Evolutionary conservation across 2,888 invertebrate genomes (phyloP).

Genomic region (Caenorhabditis wallacei): DNA sequence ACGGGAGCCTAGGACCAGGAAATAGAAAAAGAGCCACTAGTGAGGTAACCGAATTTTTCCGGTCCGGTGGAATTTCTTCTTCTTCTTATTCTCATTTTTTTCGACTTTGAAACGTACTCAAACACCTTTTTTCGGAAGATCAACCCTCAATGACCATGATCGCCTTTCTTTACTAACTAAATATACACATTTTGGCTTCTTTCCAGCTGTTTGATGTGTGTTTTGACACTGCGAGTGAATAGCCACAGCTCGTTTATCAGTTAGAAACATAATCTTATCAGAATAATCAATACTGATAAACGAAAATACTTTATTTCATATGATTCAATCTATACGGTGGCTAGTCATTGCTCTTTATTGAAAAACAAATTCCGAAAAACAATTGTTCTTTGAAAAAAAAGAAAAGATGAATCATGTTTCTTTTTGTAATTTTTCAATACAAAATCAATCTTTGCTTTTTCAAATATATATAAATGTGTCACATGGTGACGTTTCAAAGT

Average conservation of each 20-base stretch:
- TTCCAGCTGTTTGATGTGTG: constrained; percentile 5
- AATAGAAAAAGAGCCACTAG: neutral
- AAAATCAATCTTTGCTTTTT: constrained; percentile 8
- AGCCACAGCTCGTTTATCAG: constrained; percentile 8
- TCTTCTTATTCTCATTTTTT: no score
- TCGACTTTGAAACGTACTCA: constrained; percentile 7
- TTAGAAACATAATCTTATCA: constrained; percentile 3
- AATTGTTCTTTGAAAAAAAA: neutral
- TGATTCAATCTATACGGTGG: neutral
- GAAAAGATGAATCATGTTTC: neutral
- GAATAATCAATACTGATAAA: neutral
- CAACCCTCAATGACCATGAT: constrained; percentile 2
- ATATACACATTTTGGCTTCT: constrained; percentile 5
- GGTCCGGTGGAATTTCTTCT: constrained; percentile 27
- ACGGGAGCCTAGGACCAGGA: constrained; percentile 17
- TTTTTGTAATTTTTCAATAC: neutral
- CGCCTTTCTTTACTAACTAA: neutral
- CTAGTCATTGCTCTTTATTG: no score
- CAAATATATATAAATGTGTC: constrained; percentile 10
- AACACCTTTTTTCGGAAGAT: constrained; percentile 15
- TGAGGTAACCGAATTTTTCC: constrained; percentile 34
- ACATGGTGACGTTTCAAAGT: neutral
- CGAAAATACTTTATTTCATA: no score
- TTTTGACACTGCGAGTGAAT: neutral
- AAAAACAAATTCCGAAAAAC: neutral